Evolutionary conservation across 2,888 invertebrate species (phyloP), one percentile per base, ranked within the genome.

Genomic region (Drosophila anomalata): DNA sequence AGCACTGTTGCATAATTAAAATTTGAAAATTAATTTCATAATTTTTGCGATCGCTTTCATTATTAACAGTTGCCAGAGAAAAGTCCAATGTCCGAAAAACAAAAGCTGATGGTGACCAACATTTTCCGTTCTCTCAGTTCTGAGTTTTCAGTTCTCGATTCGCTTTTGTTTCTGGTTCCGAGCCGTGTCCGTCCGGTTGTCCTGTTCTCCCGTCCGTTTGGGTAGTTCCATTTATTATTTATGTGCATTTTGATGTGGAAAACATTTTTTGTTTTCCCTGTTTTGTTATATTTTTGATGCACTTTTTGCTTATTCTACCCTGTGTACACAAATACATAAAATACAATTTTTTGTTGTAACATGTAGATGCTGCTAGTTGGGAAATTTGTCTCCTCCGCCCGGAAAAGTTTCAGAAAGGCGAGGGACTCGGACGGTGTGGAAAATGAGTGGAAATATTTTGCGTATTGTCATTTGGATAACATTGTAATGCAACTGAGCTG

Each of bases 231-330:
- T 82, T 77, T 83, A 83, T 83, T 83, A 83, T 83, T 88, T 83
- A 83, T 83, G 88, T 83, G 87, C 82, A 83, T 83, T 83, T 88
- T 83, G 82, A 88, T 88, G 88, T 80, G 86, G 66, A 75, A 74
- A 87, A 75, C 65, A 73, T 50, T 73, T 48, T 58, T 24, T 31
- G 17, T 58, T 44, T 59, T 56, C 7, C 36, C 36, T 31, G 66
- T 60, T 56, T 60, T 72, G 54, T 59, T 70, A 26, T 53, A 58
- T 48, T 56, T 53, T 51, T 52, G 31, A 55, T 55, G 50, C 20
- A 33, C 55, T 56, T 56, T 56, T 56, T 56, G 24, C 63, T 62
- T 62, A 24, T 61, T 52, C 57, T 31, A 33, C 36, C 55, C 60
- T 42, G 36, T 36, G 47, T 53, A 9, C 17, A n/a, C 17, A 57